phyloP scores from a whole-genome alignment of 2,888 invertebrate species.

The Thymelicus acteon region DNA sequence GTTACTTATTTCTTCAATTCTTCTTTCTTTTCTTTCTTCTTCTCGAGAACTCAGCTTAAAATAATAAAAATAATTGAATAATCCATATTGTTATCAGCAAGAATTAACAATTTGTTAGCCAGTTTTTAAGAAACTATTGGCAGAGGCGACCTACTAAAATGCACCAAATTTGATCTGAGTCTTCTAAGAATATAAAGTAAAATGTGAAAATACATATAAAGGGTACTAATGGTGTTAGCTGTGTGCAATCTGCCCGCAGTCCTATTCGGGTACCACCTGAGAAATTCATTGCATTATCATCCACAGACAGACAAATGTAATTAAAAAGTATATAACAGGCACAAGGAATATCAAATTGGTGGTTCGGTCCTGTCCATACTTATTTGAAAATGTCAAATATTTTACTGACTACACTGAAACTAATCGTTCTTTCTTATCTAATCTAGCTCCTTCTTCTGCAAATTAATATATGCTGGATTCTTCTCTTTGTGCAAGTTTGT shows the following conservation, averaged over 20 bases:
- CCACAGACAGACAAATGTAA: background rate
- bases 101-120: no score
- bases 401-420: background rate
- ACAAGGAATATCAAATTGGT: background rate
- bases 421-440: background rate
- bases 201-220: no score
- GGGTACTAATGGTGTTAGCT: background rate
- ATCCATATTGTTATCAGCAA: no score
- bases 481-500: constrained; percentile 4
- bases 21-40: no score
- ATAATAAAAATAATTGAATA: no score
- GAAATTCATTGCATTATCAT: background rate
- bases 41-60: no score
- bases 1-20: no score
- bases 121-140: no score
- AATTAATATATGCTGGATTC: background rate
- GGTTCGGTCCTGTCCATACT: background rate
- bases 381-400: background rate
- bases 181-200: no score
- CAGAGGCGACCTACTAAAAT: no score
- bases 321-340: background rate
- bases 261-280: constrained; percentile 1
- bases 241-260: background rate
- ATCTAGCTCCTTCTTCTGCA: background rate
- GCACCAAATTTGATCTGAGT: no score